These are phyloP conservation scores for Andrena praecox DNA, from an alignment of 2,888 invertebrate genomes.

Conservation along the genomic window DNA sequence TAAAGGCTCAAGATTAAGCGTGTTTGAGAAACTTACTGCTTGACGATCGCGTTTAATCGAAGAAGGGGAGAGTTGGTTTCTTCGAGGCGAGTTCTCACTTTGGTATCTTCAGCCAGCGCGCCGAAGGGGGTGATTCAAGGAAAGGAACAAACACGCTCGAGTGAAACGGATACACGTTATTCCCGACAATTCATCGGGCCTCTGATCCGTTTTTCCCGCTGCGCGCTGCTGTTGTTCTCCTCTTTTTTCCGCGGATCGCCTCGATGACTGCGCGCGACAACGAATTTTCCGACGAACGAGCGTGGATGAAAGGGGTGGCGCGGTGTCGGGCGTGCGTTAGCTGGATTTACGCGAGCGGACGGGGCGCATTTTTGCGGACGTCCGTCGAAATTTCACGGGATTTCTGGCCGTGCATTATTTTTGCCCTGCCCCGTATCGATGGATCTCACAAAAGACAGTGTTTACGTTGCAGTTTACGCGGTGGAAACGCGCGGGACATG, in stretches of 20 bases:
- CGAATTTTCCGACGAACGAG: conserved; percentile 66
- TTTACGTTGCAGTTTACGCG: conserved; percentile 50
- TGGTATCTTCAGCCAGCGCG: not conserved
- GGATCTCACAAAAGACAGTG: conserved; percentile 55
- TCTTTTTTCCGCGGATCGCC: conserved; percentile 1
- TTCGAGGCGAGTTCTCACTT: not conserved
- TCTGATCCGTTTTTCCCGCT: conserved; percentile 35
- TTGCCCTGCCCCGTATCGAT: conserved; percentile 36
- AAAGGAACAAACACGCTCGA: not conserved
- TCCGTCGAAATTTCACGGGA: conserved; percentile 63
- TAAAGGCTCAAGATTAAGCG: conserved; percentile 6
- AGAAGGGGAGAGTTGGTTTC: not conserved
- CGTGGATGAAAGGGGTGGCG: conserved; percentile 52
- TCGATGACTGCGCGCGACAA: conserved; percentile 57
- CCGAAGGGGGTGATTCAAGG: not conserved
- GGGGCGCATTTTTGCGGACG: conserved; percentile 57
- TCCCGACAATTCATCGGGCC: conserved; percentile 7
- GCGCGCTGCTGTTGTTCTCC: conserved; percentile 1
- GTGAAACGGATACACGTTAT: conserved; percentile 2
- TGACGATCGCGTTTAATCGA: not conserved
- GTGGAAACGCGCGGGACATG: not conserved
- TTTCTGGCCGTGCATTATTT: conserved; percentile 57
- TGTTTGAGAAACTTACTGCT: not conserved
- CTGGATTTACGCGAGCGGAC: conserved; percentile 62
- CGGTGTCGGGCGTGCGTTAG: conserved; percentile 55